phyloP scores from a whole-genome alignment of 2,797 vertebrate species.

The Peromyscus nudipes region DNA sequence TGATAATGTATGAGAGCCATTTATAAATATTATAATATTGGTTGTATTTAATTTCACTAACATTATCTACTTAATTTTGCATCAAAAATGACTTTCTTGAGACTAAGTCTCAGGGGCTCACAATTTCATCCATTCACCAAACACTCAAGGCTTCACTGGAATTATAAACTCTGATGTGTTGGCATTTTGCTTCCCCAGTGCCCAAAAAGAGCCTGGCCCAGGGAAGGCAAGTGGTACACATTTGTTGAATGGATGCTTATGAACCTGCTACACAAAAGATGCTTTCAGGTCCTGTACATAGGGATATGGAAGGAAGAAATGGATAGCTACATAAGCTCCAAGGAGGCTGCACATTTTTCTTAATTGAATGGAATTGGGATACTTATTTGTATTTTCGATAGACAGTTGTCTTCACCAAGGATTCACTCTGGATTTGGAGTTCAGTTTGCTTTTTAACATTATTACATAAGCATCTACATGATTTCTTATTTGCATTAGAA shows the following conservation, averaged over 20 bases:
- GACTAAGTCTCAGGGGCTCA: background rate
- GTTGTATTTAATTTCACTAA: constrained; percentile 31
- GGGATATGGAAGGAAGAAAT: background rate
- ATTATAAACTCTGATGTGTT: background rate
- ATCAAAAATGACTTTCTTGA: background rate
- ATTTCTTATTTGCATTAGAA: constrained; percentile 63
- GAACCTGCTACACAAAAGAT: background rate
- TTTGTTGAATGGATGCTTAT: constrained; percentile 23
- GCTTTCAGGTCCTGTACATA: background rate
- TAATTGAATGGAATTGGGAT: constrained; percentile 47
- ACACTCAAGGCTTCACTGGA: background rate
- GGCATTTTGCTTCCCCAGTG: background rate
- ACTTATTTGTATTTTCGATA: constrained; percentile 36
- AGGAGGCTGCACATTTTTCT: background rate
- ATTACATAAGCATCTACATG: constrained; percentile 62
- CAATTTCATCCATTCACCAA: constrained; percentile 7
- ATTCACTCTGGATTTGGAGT: constrained; percentile 48
- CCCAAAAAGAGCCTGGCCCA: background rate
- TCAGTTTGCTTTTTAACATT: constrained; percentile 52
- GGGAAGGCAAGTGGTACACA: background rate
- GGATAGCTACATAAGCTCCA: background rate
- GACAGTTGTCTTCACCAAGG: constrained; percentile 49
- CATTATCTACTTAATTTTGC: constrained; percentile 1
- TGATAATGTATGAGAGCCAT: background rate
- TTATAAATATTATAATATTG: constrained; percentile 11